Evolutionary conservation across 2,888 invertebrate genomes (phyloP).

Genomic region (Stenotaenia linearis): DNA sequence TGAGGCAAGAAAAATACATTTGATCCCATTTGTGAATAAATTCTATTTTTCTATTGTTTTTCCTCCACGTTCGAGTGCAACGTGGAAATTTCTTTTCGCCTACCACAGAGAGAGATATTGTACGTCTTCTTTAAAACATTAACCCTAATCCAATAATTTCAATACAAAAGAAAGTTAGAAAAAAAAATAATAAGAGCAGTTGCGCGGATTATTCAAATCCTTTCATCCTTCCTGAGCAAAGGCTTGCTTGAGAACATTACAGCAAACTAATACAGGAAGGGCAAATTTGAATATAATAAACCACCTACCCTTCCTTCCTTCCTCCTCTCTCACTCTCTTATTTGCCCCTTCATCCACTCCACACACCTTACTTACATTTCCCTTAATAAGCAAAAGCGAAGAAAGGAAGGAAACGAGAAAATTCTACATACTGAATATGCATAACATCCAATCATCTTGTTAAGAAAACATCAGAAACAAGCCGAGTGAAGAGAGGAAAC

Average conservation of each 20-base stretch:
- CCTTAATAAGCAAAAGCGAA: not conserved
- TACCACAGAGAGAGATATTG: too few species aligned
- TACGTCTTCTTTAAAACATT: not conserved
- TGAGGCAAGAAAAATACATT: not conserved
- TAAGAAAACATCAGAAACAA: not conserved
- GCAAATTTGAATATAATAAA: not conserved
- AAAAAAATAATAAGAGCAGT: not conserved
- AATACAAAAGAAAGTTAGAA: not conserved
- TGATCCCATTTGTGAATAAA: not conserved
- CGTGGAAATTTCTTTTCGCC: too few species aligned
- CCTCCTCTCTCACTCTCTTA: conserved; percentile 31
- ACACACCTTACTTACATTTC: conserved; percentile 6
- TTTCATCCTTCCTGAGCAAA: not conserved
- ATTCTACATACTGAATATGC: conserved; percentile 17
- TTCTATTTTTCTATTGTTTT: not conserved
- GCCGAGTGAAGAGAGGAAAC: not conserved
- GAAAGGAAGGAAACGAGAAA: not conserved
- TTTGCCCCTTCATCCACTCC: conserved; percentile 16
- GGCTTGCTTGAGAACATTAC: not conserved
- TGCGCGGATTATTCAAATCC: not conserved
- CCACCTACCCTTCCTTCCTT: conserved; percentile 34
- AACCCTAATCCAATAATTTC: not conserved
- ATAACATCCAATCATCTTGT: conserved; percentile 2
- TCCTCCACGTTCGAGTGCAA: not conserved
- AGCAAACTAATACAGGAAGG: not conserved